A percentile compares a stretch with the other conserved stretches of the same genome.
Evolutionary conservation across 2,888 invertebrate species (phyloP).

Genomic region (Orthosia gracilis): DNA sequence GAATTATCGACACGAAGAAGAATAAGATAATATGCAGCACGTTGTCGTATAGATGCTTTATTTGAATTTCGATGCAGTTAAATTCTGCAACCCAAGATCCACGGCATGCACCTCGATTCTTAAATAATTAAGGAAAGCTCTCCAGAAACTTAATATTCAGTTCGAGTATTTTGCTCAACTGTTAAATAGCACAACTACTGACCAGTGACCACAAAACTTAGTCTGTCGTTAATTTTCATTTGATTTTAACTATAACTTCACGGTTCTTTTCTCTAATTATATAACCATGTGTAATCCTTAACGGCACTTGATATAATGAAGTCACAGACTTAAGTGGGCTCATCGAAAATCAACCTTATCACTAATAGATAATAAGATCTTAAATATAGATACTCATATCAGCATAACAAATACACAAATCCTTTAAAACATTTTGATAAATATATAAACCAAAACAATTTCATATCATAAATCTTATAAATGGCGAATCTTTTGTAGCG

Average conservation of each 20-base stretch:
- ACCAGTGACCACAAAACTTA: too few species aligned
- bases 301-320: slow-evolving; percentile 41
- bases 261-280: neutral
- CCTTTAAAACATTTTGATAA: slow-evolving; percentile 22
- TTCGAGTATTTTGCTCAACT: neutral
- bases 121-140: too few species aligned
- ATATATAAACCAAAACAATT: slow-evolving; percentile 18
- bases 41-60: too few species aligned
- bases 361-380: slow-evolving; percentile 30
- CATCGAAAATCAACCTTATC: slow-evolving; percentile 40
- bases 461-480: slow-evolving; percentile 5
- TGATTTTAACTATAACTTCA: neutral
- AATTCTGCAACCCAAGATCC: too few species aligned
- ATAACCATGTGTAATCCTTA: slow-evolving; percentile 3
- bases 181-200: too few species aligned
- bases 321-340: slow-evolving; percentile 8
- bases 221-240: neutral
- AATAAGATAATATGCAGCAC: too few species aligned
- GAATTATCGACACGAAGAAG: too few species aligned
- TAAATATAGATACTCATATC: slow-evolving; percentile 34
- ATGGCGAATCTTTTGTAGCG: neutral
- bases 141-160: neutral
- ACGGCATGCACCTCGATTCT: neutral
- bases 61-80: too few species aligned
- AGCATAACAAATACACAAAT: slow-evolving; percentile 26